A percentile compares a stretch with the other conserved stretches of the same genome.
Evolutionary conservation across 2,113 vertebrate species (phyloP).

Genomic region (Brachirus orientalis): DNA sequence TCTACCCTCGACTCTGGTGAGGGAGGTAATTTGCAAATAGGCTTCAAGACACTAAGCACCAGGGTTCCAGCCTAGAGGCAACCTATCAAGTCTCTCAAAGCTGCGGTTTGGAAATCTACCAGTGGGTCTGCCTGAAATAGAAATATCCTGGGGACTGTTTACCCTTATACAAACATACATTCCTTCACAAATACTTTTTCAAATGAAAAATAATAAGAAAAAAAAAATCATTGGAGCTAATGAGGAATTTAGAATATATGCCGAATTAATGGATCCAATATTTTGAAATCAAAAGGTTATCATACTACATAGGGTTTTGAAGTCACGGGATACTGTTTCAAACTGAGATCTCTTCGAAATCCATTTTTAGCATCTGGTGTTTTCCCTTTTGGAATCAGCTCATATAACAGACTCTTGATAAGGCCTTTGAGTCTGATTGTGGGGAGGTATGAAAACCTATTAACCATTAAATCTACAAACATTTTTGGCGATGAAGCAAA

Average conservation of each 20-base stretch:
- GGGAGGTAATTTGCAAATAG: conserved; percentile 70
- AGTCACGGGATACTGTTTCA: not conserved
- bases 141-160: conserved; percentile 30
- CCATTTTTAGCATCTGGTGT: conserved; percentile 37
- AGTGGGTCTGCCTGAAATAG: conserved; percentile 38
- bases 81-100: conserved; percentile 52
- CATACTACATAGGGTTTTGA: not conserved
- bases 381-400: conserved; percentile 27
- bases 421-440: conserved; percentile 3
- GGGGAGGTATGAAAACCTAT: conserved; percentile 24
- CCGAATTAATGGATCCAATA: conserved; percentile 3
- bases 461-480: conserved; percentile 17
- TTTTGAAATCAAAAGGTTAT: conserved; percentile 19
- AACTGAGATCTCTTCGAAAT: too few relatives aligned
- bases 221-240: not conserved
- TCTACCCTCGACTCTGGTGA: conserved; percentile 48
- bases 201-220: conserved; percentile 5
- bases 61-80: conserved; percentile 42
- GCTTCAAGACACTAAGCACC: conserved; percentile 43
- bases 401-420: conserved; percentile 21
- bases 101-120: conserved; percentile 67
- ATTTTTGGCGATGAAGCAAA: conserved; percentile 32
- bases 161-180: conserved; percentile 46
- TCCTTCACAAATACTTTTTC: conserved; percentile 19
- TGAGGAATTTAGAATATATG: not conserved